A percentile compares a stretch with the other conserved stretches of the same genome.
Conservation (phyloP, 1,140 invertebrate genomes). For the Drosophila pruinosa region DNA sequence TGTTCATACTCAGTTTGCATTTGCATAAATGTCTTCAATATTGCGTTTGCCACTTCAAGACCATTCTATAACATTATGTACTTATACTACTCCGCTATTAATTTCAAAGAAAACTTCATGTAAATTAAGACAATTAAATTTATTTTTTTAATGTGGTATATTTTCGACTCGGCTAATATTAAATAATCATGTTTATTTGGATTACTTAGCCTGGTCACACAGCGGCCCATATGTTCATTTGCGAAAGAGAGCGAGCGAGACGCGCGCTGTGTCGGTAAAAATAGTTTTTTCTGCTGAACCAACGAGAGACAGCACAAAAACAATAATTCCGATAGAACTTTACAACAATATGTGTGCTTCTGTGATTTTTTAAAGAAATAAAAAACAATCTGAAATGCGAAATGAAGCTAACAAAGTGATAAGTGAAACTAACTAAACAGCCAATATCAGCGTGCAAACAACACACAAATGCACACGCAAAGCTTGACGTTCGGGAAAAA, state of each 20-base stretch:
- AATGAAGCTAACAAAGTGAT: conserved; percentile 1
- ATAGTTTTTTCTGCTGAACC: conserved; percentile 46
- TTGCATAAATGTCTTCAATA: neutral
- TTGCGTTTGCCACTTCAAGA: neutral
- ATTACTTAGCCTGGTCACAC: conserved; percentile 24
- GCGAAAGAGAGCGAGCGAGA: conserved; percentile 2
- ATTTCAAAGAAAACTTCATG: neutral
- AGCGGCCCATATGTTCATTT: conserved; percentile 47
- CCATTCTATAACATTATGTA: neutral
- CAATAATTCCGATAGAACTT: conserved; percentile 2
- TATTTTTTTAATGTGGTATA: neutral
- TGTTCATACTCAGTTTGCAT: neutral
- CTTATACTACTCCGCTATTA: neutral
- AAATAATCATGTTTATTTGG: neutral
- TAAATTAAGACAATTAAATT: neutral
- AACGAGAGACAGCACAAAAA: conserved; percentile 12
- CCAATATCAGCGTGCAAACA: conserved; percentile 10
- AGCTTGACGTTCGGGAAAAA: conserved; percentile 17
- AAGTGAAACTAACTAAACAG: no score
- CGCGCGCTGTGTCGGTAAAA: conserved; percentile 57
- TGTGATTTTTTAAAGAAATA: neutral
- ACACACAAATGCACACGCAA: conserved; percentile 19
- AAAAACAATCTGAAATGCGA: conserved; percentile 4
- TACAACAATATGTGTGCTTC: conserved; percentile 4
- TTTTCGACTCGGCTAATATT: neutral